Conservation (phyloP, 2,113 vertebrate species). For the Melanerpes formicivorus region DNA sequence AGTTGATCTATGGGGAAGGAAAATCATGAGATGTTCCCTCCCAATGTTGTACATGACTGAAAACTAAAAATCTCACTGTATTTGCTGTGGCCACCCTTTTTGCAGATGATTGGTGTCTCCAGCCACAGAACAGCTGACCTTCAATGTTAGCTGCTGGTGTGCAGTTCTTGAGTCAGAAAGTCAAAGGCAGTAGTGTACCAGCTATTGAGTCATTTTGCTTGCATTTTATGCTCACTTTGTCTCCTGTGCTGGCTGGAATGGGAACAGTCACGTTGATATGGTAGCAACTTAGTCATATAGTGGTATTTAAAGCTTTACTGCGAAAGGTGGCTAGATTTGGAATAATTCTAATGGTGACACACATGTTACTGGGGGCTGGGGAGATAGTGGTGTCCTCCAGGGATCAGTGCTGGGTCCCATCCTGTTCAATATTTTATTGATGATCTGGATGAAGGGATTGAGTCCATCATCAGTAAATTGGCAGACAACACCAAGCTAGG, state of each 20-base stretch:
- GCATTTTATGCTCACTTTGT: not conserved
- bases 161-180: not conserved
- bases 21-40: not conserved
- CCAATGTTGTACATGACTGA: fast-evolving
- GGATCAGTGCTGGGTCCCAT: too few relatives aligned
- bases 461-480: too few relatives aligned
- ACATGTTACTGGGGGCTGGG: not conserved
- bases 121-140: not conserved
- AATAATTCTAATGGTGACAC: not conserved
- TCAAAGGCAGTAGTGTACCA: not conserved
- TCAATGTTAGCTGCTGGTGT: not conserved
- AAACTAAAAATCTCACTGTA: not conserved
- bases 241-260: not conserved
- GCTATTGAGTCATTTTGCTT: not conserved
- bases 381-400: not conserved
- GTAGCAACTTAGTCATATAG: not conserved
- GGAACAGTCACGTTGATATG: not conserved
- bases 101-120: not conserved
- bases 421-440: too few relatives aligned
- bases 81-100: not conserved
- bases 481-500: too few relatives aligned
- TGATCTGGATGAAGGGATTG: too few relatives aligned
- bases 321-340: not conserved
- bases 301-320: not conserved
- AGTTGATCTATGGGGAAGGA: not conserved